A percentile compares a stretch with the other conserved stretches of the same genome.
phyloP scores from a whole-genome alignment of 2,113 vertebrate genomes.

The Phocoena sinus region DNA sequence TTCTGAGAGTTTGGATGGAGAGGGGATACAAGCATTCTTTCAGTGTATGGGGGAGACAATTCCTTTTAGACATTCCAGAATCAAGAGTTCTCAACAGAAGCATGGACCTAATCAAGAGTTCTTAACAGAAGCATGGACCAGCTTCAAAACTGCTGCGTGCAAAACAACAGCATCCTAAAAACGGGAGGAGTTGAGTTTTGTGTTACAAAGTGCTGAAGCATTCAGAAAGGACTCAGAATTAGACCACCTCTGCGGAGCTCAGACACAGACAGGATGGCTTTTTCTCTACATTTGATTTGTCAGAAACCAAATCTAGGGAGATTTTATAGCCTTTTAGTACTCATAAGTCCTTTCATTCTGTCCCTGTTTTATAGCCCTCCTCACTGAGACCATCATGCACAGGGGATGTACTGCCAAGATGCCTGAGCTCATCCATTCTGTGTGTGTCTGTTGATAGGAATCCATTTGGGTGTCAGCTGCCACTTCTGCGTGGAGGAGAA shows the following conservation, averaged over 20 bases:
- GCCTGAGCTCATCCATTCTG: slow-evolving; percentile 13
- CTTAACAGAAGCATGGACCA: not conserved
- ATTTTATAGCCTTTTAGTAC: slow-evolving; percentile 60
- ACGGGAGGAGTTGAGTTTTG: not conserved
- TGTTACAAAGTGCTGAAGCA: not conserved
- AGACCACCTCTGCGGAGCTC: not conserved
- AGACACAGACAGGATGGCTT: slow-evolving; percentile 17
- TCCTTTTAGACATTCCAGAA: not conserved
- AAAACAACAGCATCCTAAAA: not conserved
- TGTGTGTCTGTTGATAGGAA: slow-evolving; percentile 32
- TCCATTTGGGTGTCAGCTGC: slow-evolving; percentile 39
- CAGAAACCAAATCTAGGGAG: slow-evolving; percentile 59
- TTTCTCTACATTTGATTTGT: slow-evolving; percentile 56
- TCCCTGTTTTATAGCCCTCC: slow-evolving; percentile 49
- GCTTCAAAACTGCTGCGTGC: not conserved
- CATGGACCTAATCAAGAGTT: not conserved
- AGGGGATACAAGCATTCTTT: not conserved
- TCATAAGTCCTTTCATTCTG: slow-evolving; percentile 55
- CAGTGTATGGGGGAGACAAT: not conserved
- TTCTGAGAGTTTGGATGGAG: not conserved
- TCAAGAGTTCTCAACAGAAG: not conserved
- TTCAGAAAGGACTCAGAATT: not conserved
- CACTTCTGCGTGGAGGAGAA: not conserved
- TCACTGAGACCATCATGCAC: slow-evolving; percentile 27
- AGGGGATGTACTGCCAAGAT: not conserved